Percentiles rank a stretch among this genome's conserved stretches.
phyloP scores from a whole-genome alignment of 1,140 invertebrate species.

The Agraylea sexmaculata region DNA sequence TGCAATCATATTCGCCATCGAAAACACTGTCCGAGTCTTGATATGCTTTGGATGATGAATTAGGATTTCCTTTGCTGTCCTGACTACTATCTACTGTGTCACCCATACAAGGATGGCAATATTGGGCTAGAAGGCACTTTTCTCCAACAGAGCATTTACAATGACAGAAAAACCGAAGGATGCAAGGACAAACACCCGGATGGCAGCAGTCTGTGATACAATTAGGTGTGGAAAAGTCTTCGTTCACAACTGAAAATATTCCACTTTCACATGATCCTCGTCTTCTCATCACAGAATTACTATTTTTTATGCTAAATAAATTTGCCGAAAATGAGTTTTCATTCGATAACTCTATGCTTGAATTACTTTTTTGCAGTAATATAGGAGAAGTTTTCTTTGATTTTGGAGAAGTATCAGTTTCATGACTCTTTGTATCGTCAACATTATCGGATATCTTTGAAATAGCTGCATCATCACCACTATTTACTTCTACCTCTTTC shows the following conservation, averaged over 20 bases:
- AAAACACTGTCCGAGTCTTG: constrained; percentile 12
- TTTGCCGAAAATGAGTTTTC: constrained; percentile 21
- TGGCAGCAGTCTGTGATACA: constrained; percentile 22
- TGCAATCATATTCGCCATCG: constrained; percentile 16
- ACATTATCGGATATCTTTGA: constrained; percentile 5
- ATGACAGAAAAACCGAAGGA: constrained; percentile 32
- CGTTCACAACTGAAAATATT: constrained; percentile 74
- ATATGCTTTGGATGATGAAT: constrained; percentile 2
- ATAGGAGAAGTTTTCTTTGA: constrained; percentile 18
- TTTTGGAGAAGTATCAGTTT: too few relatives aligned
- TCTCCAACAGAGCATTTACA: constrained; percentile 27
- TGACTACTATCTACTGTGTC: constrained; percentile 5
- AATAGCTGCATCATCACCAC: constrained; percentile 2
- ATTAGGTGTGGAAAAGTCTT: constrained; percentile 44
- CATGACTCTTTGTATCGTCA: too few relatives aligned
- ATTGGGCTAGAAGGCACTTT: constrained; percentile 19
- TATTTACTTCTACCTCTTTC: constrained; percentile 1
- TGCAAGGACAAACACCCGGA: constrained; percentile 31
- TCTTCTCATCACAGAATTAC: constrained; percentile 42
- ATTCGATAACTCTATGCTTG: constrained; percentile 29
- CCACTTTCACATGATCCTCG: constrained; percentile 81
- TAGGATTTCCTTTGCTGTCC: constrained; percentile 7
- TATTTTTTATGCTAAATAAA: constrained; percentile 19
- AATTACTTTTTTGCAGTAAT: constrained; percentile 28
- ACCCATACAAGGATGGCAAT: constrained; percentile 6